Evolutionary conservation across 2,888 invertebrate genomes (phyloP), one percentile per base, ranked within the genome.

Genomic region (Spodoptera exigua): DNA sequence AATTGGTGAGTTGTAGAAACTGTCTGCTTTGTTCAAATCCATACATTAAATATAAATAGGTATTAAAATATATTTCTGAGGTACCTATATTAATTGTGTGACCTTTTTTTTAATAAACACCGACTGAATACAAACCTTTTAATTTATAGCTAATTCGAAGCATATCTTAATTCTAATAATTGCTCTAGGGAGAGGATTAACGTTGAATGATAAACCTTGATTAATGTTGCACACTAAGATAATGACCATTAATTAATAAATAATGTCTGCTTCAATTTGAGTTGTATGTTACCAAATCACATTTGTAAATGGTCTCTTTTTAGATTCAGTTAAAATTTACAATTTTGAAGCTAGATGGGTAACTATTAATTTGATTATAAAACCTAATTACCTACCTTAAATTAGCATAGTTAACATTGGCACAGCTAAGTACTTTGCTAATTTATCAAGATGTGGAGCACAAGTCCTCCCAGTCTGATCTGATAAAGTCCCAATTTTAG

Each of bases 141-240:
- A 39, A 44, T 27, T 12, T 43, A 3, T n/a, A 39, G 17, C 35
- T 51, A 54, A 46, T 58, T 58, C 34, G 32, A 36, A 53, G 45
- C 37, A 57, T 16, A 12, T 59, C 39, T 34, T 59, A 54, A 59
- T 65, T 59, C 32, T 21, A 11, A 53, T 41, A 39, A 64, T 71
- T 59, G 71, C 68, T 54, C 66, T 47, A 36, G 40, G 36, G 71
- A 46, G 40, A 18, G 16, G 46, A 51, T 59, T 36, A 54, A 49
- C 43, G 69, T 16, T 37, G 49, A 44, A 55, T 49, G 51, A 47
- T 49, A 27, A 27, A 12, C 9, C 57, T 64, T 49, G 13, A 35
- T 46, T 40, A 35, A 9, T 39, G 35, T 35, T 47, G 17, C 45
- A n/a, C 46, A 64, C 9, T 27, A 47, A 53, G 51, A 45, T 43